These are phyloP conservation scores for Bolinopsis microptera DNA, from an alignment of 37 sponge, comb jelly and placozoan species.

Conservation along the genomic window DNA sequence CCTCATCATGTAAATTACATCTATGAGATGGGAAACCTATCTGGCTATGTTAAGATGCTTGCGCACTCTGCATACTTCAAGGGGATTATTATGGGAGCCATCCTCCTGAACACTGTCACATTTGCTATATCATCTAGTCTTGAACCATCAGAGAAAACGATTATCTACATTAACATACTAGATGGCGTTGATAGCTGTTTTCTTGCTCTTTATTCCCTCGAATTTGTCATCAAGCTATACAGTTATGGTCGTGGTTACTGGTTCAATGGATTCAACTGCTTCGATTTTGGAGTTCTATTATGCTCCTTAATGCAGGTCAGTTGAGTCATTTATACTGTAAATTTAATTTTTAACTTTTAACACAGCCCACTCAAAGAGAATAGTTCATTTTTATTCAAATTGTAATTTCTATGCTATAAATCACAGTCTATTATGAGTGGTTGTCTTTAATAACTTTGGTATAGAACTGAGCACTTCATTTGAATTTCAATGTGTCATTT, in stretches of 20 bases:
- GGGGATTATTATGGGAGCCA: slow-evolving; percentile 25
- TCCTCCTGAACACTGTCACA: slow-evolving; percentile 52
- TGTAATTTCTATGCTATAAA: no score
- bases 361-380: no score
- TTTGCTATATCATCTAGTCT: slow-evolving; percentile 61
- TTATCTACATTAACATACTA: background rate
- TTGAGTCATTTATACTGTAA: background rate
- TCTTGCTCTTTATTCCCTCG: slow-evolving; percentile 10
- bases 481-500: no score
- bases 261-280: slow-evolving; percentile 66
- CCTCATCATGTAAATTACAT: background rate
- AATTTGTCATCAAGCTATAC: slow-evolving; percentile 30
- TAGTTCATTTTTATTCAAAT: no score
- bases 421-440: no score
- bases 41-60: background rate
- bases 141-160: background rate
- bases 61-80: slow-evolving; percentile 45
- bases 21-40: slow-evolving; percentile 14
- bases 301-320: slow-evolving; percentile 42
- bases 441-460: no score
- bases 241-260: slow-evolving; percentile 42
- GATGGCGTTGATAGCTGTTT: slow-evolving; percentile 58
- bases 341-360: background rate
- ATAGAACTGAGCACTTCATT: no score
- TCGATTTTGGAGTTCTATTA: slow-evolving; percentile 55